Conservation (phyloP, 2,113 vertebrate species). For the Pipa parva region DNA sequence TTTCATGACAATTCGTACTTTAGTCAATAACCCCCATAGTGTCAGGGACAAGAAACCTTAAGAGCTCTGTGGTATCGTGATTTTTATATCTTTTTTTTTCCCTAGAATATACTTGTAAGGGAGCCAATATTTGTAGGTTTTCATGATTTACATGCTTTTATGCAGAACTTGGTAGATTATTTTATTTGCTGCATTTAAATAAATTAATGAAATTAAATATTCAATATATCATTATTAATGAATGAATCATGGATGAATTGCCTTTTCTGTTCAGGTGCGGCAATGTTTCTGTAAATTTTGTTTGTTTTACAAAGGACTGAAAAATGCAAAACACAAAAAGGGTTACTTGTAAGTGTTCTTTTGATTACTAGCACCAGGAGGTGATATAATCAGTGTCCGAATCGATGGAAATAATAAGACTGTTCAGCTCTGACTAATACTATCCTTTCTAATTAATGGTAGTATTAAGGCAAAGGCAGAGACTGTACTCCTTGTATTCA, state of each 20-base stretch:
- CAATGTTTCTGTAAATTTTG: neutral
- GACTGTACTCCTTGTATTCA: neutral
- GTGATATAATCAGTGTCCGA: constrained; percentile 29
- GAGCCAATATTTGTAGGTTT: too few species aligned
- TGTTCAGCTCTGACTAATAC: constrained; percentile 33
- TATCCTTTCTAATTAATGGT: constrained; percentile 32
- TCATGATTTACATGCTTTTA: too few species aligned
- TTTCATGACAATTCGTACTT: too few species aligned
- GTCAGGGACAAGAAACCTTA: too few species aligned
- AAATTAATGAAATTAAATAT: too few species aligned
- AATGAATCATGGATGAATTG: too few species aligned
- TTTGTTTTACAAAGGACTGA: neutral
- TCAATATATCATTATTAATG: too few species aligned
- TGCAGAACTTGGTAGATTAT: too few species aligned
- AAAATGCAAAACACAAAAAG: constrained; percentile 2
- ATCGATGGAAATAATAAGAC: constrained; percentile 36
- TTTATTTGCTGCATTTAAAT: too few species aligned
- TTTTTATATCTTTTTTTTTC: neutral
- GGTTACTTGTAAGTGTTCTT: constrained; percentile 13
- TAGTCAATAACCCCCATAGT: too few species aligned
- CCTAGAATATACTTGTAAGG: too few species aligned
- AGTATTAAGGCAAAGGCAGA: constrained; percentile 17
- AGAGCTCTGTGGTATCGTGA: constrained; percentile 14
- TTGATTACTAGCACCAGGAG: constrained; percentile 10
- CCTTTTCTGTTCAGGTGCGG: neutral